Evolutionary conservation across 2,797 vertebrate genomes (phyloP).

Genomic region (Pangasius mekongensis): DNA sequence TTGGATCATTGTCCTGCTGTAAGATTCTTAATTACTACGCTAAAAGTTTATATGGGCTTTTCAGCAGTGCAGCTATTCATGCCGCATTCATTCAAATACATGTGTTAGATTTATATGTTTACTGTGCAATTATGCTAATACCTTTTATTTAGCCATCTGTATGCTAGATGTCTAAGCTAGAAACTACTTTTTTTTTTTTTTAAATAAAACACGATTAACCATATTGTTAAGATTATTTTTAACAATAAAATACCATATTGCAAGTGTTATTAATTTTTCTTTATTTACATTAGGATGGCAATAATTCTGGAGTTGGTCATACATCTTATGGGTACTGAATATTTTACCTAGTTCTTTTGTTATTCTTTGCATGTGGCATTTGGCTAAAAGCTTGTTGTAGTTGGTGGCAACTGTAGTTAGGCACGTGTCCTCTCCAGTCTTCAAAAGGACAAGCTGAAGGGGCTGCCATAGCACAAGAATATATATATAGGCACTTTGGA

Average conservation of each 20-base stretch:
- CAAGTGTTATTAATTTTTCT: not conserved
- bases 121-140: not conserved
- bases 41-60: not conserved
- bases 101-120: not conserved
- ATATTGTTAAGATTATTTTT: not conserved
- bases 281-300: not conserved
- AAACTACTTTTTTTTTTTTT: not conserved
- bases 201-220: not conserved
- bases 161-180: not conserved
- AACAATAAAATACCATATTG: not conserved
- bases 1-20: not conserved
- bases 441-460: conserved; percentile 61
- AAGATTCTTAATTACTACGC: not conserved
- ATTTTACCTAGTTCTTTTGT: not conserved
- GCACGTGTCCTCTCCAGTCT: conserved; percentile 61
- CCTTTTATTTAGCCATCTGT: not conserved
- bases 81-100: too few relatives aligned
- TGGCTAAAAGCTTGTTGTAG: conserved; percentile 38
- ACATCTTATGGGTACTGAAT: not conserved
- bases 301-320: not conserved
- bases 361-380: not conserved
- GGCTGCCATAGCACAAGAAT: conserved; percentile 71
- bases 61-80: not conserved
- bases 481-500: conserved; percentile 74
- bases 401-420: conserved; percentile 11